phyloP scores from a whole-genome alignment of 2,113 vertebrate species.

The Myotis brandtii region DNA sequence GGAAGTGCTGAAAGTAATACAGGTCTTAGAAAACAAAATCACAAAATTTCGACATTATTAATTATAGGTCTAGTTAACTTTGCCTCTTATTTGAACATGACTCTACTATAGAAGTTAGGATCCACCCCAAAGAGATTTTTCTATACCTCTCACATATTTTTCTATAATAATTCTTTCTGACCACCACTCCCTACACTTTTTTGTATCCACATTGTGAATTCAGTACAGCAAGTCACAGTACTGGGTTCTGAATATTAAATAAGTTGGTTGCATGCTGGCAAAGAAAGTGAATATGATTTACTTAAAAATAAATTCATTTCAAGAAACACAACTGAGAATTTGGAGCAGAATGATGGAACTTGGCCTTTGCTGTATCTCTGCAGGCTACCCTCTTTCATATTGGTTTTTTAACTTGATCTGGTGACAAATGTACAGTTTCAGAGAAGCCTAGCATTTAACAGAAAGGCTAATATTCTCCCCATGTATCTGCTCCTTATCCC shows the following conservation, averaged over 20 bases:
- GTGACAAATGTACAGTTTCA: neutral
- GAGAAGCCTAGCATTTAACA: slow-evolving; percentile 30
- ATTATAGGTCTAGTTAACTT: neutral
- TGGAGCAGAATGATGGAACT: neutral
- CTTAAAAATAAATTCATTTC: slow-evolving; percentile 59
- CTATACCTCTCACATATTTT: neutral
- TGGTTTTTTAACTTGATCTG: neutral
- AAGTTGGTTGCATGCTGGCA: neutral
- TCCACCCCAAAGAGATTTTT: neutral
- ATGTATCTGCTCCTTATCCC: slow-evolving; percentile 17
- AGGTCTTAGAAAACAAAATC: neutral
- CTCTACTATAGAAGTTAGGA: neutral
- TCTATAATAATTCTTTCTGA: neutral
- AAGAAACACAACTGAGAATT: slow-evolving; percentile 54
- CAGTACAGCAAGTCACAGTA: neutral
- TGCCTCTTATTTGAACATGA: slow-evolving; percentile 12
- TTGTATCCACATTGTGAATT: neutral
- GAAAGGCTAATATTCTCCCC: neutral
- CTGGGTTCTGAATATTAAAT: neutral
- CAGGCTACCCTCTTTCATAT: neutral
- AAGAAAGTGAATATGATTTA: slow-evolving; percentile 41
- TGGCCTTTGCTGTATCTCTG: neutral
- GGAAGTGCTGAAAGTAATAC: neutral
- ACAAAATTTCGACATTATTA: neutral
- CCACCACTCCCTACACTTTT: neutral